Conservation (phyloP, 1,140 invertebrate species). For the Maconellicoccus hirsutus region DNA sequence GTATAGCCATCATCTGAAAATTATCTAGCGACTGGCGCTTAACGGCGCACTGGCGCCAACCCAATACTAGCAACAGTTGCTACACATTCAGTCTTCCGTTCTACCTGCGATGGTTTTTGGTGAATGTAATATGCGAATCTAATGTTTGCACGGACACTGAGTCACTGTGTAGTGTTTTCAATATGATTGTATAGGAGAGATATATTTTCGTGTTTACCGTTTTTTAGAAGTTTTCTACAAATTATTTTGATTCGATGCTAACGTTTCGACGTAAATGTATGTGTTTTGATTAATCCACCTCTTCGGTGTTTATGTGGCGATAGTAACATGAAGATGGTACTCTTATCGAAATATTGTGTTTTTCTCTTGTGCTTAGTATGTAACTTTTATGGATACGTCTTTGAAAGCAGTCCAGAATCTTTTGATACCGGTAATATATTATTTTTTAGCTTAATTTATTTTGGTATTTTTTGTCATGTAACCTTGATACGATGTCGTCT, state of each 20-base stretch:
- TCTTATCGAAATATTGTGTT: neutral
- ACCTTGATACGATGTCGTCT: too few relatives aligned
- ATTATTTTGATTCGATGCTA: neutral
- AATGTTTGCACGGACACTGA: too few relatives aligned
- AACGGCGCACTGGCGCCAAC: constrained; percentile 20
- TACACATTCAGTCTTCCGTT: neutral
- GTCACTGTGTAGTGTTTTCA: too few relatives aligned
- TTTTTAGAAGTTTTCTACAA: neutral
- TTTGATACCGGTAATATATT: neutral
- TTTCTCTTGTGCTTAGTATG: neutral
- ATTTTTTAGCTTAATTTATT: neutral
- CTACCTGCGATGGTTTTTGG: too few relatives aligned
- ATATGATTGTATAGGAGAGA: neutral
- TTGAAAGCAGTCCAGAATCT: neutral
- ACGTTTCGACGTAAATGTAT: neutral
- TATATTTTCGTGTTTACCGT: neutral
- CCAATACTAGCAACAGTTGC: too few relatives aligned
- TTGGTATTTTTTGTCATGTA: too few relatives aligned
- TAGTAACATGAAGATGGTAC: neutral
- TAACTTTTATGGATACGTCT: neutral
- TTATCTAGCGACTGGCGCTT: constrained; percentile 13
- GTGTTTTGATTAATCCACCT: neutral
- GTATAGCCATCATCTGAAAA: neutral
- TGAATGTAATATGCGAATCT: too few relatives aligned
- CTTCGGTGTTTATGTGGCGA: neutral